Conservation (phyloP, 2,797 vertebrate species). For the Tarsius wallacei region DNA sequence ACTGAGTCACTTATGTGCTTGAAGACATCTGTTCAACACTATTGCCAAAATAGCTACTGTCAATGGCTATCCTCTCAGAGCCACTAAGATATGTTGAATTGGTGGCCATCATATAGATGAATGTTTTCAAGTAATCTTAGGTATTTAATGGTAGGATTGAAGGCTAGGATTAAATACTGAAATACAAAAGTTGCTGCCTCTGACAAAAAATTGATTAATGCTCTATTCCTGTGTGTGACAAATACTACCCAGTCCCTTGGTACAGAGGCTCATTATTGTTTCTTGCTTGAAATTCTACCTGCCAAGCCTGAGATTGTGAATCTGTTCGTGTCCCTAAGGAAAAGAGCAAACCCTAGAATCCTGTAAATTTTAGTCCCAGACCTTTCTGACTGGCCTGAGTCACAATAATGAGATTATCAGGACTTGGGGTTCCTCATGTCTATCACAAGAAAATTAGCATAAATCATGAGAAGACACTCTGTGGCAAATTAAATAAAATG, state of each 20-base stretch:
- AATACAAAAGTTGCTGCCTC: slow-evolving; percentile 8
- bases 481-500: slow-evolving; percentile 55
- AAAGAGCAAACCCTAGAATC: slow-evolving; percentile 48
- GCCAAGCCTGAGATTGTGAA: not conserved
- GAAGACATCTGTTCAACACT: not conserved
- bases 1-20: not conserved
- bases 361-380: slow-evolving; percentile 61
- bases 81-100: not conserved
- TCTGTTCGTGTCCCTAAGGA: slow-evolving; percentile 4
- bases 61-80: not conserved
- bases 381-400: slow-evolving; percentile 48
- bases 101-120: not conserved
- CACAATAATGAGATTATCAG: slow-evolving; percentile 69
- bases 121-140: not conserved
- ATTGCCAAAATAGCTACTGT: not conserved
- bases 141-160: not conserved
- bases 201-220: not conserved
- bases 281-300: slow-evolving; percentile 66
- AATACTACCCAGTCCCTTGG: not conserved
- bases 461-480: not conserved
- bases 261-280: not conserved
- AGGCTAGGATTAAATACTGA: slow-evolving; percentile 33
- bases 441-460: slow-evolving; percentile 76
- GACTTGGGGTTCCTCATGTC: not conserved
- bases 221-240: not conserved